Evolutionary conservation across 2,797 vertebrate genomes (phyloP).

Genomic region (Phrynocephalus guinanensis): DNA sequence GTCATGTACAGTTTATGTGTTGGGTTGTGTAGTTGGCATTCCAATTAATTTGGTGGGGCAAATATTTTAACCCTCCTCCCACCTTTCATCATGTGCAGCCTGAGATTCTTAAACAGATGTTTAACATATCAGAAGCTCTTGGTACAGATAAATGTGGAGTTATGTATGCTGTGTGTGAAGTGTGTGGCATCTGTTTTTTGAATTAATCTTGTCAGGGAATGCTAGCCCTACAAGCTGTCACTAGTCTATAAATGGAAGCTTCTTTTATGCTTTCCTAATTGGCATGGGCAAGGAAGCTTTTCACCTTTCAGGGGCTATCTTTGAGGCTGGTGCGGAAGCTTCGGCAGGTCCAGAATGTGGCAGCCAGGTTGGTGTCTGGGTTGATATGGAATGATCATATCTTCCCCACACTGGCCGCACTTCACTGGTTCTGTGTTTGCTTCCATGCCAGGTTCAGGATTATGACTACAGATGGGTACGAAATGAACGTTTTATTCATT

Average conservation of each 20-base stretch:
- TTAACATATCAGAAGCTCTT: conserved; percentile 3
- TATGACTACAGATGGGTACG: too few relatives aligned
- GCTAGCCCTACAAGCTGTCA: neutral
- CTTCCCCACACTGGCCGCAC: too few relatives aligned
- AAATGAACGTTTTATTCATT: too few relatives aligned
- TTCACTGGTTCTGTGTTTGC: too few relatives aligned
- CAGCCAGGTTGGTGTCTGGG: too few relatives aligned
- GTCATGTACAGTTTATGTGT: neutral
- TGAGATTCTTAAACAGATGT: conserved; percentile 21
- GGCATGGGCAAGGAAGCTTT: neutral
- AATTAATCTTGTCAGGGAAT: neutral
- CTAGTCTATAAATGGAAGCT: neutral
- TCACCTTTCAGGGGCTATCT: neutral
- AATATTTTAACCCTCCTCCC: neutral
- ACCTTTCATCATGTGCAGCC: neutral
- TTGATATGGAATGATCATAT: too few relatives aligned
- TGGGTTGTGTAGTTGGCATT: accelerated
- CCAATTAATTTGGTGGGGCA: neutral
- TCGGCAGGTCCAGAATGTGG: too few relatives aligned
- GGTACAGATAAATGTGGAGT: neutral
- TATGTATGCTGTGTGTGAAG: neutral
- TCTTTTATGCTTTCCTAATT: neutral
- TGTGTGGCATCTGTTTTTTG: neutral
- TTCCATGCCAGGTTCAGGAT: too few relatives aligned
- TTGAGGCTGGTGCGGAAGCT: too few relatives aligned